phyloP scores from a whole-genome alignment of 2,113 vertebrate genomes.

The Alaudala cheleensis region DNA sequence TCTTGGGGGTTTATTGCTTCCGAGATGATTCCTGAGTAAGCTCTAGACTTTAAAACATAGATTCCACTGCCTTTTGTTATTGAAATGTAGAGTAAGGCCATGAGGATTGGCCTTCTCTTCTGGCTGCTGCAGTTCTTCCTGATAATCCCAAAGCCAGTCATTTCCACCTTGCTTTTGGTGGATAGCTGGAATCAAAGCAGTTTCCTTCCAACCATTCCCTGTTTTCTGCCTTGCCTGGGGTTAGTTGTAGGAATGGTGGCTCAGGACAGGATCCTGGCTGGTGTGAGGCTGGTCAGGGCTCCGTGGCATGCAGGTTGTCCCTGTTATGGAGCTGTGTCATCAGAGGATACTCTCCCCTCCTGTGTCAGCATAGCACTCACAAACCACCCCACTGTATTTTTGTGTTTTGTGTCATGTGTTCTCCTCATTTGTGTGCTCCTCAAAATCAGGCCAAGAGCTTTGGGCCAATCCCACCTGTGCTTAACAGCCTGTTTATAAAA shows the following conservation, averaged over 20 bases:
- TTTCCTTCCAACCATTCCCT: not conserved
- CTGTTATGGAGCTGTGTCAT: not conserved
- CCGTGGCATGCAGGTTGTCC: accelerated
- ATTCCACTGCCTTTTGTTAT: not conserved
- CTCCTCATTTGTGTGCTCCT: not conserved
- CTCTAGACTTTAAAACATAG: not conserved
- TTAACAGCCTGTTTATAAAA: not conserved
- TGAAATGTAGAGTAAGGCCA: not conserved
- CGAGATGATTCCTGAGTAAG: not conserved
- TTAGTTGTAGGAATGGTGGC: accelerated
- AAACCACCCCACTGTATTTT: no score
- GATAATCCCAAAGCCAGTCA: not conserved
- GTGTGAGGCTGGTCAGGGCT: not conserved
- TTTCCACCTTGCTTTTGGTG: not conserved
- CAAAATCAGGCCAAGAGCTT: not conserved
- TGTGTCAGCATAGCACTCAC: not conserved
- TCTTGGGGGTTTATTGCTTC: not conserved
- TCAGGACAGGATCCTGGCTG: not conserved
- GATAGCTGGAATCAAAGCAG: not conserved
- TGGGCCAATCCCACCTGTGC: not conserved
- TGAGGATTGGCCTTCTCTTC: not conserved
- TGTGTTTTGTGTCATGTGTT: not conserved
- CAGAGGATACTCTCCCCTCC: not conserved
- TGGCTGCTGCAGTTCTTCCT: not conserved
- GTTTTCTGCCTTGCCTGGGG: not conserved